Conservation (phyloP, 2,888 invertebrate species). For the Morpho helenor region DNA sequence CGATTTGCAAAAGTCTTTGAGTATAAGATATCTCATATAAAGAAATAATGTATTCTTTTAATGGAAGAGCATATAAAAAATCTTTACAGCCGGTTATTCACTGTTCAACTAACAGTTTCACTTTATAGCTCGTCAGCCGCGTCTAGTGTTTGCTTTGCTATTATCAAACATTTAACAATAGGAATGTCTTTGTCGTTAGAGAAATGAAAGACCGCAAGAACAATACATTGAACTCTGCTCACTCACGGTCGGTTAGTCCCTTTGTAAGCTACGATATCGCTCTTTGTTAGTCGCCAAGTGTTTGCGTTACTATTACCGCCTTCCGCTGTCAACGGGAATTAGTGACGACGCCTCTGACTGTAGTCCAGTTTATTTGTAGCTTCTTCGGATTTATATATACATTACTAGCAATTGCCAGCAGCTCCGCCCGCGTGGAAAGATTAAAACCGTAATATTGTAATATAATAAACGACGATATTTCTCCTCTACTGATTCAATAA, state of each 20-base stretch:
- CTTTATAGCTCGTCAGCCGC: neutral
- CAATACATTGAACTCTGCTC: constrained; percentile 13
- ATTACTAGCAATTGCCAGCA: too few species aligned
- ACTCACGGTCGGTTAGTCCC: constrained; percentile 9
- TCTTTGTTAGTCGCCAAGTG: constrained; percentile 12
- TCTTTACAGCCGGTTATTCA: too few species aligned
- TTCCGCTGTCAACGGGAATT: constrained; percentile 19
- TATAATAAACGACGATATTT: too few species aligned
- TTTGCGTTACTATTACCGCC: constrained; percentile 19
- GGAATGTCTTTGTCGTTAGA: constrained; percentile 8
- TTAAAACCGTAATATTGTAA: too few species aligned
- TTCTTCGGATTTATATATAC: too few species aligned
- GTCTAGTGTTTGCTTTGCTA: neutral
- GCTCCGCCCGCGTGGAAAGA: too few species aligned
- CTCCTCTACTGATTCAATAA: too few species aligned
- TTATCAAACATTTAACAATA: constrained; percentile 3
- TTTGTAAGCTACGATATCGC: neutral
- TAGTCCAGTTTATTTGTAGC: neutral
- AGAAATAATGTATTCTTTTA: too few species aligned
- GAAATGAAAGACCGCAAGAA: constrained; percentile 10
- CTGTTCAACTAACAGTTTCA: neutral
- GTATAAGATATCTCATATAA: too few species aligned
- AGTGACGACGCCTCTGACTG: constrained; percentile 14
- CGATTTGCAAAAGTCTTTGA: too few species aligned
- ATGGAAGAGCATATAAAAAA: too few species aligned